phyloP scores from a whole-genome alignment of 2,888 invertebrate genomes.

The Physocephala rufipes region DNA sequence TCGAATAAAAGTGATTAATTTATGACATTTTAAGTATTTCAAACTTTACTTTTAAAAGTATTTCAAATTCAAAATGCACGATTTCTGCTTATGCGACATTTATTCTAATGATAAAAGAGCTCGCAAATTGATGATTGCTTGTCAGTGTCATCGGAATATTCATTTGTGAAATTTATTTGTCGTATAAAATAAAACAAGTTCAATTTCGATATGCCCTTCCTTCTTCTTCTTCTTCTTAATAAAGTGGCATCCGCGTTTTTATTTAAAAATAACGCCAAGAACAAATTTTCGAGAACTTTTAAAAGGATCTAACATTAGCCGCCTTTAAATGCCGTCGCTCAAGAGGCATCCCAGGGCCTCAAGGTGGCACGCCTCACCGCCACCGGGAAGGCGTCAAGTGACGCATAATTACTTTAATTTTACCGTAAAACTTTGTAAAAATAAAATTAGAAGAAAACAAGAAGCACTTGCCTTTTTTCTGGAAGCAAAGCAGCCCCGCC shows the following conservation, averaged over 20 bases:
- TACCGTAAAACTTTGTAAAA: conserved; percentile 19
- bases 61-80: neutral
- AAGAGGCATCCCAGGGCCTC: too few species aligned
- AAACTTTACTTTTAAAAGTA: too few species aligned
- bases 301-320: conserved; percentile 15
- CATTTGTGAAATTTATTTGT: too few species aligned
- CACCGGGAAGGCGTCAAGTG: conserved; percentile 12
- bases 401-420: conserved; percentile 24
- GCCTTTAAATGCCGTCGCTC: conserved; percentile 3
- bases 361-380: neutral
- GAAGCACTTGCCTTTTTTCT: neutral
- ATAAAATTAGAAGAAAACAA: neutral
- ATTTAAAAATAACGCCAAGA: neutral
- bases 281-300: neutral
- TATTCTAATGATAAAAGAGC: too few species aligned
- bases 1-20: too few species aligned
- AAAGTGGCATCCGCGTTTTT: neutral
- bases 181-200: neutral
- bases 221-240: neutral
- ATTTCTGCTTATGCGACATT: too few species aligned
- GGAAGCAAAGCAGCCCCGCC: neutral
- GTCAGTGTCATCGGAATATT: too few species aligned
- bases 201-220: neutral
- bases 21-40: too few species aligned
- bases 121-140: too few species aligned